These are phyloP conservation scores for Glaucomys volans DNA, from an alignment of 2,113 vertebrate genomes.

Conservation along the genomic window DNA sequence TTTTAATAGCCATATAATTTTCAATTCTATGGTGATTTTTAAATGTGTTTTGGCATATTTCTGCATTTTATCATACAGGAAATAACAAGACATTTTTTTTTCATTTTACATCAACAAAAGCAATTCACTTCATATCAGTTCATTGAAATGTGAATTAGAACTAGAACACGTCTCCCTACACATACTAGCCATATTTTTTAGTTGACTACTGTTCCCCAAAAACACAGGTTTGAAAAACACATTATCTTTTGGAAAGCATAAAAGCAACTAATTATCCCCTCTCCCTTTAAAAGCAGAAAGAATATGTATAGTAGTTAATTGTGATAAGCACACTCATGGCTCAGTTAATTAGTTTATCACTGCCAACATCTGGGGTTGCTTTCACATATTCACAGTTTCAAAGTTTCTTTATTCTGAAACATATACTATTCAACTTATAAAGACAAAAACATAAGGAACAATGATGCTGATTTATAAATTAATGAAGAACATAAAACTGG, in stretches of 20 bases:
- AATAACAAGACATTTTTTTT: background rate
- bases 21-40: background rate
- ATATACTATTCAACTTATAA: background rate
- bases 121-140: background rate
- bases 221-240: background rate
- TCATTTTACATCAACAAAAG: background rate
- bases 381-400: background rate
- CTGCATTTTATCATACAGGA: background rate
- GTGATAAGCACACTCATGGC: background rate
- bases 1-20: background rate
- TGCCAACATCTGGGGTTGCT: background rate
- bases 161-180: background rate
- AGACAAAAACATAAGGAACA: background rate
- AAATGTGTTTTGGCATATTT: background rate
- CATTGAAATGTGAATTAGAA: background rate
- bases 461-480: background rate
- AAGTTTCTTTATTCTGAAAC: background rate
- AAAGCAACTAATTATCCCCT: background rate
- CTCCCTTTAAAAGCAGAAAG: conserved; percentile 1
- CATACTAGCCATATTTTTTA: background rate
- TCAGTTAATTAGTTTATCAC: background rate
- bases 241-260: background rate
- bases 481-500: background rate
- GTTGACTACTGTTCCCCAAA: background rate
- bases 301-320: background rate